A percentile compares a stretch with the other conserved stretches of the same genome.
Evolutionary conservation across 2,113 vertebrate species (phyloP).

Genomic region (Poecilia latipinna): DNA sequence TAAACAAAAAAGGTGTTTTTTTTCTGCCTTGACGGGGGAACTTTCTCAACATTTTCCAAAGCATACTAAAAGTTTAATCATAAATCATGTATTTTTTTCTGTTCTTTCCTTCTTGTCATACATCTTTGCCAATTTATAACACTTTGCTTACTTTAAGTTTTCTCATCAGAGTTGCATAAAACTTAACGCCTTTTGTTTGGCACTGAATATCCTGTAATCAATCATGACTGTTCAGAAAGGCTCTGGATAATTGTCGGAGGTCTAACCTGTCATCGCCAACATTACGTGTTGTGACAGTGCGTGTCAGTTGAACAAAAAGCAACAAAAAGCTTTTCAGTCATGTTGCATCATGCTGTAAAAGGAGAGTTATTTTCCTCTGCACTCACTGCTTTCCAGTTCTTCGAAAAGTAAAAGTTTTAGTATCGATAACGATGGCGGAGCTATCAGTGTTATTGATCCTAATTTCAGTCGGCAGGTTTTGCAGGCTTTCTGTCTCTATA

Average conservation of each 20-base stretch:
- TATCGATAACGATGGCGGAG: slow-evolving; percentile 15
- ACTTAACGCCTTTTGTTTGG: slow-evolving; percentile 60
- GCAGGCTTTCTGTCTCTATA: slow-evolving; percentile 42
- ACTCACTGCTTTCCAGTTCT: slow-evolving; percentile 31
- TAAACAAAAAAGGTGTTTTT: background rate
- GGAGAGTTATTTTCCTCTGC: slow-evolving; percentile 39
- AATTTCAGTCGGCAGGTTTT: slow-evolving; percentile 29
- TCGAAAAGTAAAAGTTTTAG: slow-evolving; percentile 12
- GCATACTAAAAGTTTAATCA: background rate
- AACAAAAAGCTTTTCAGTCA: slow-evolving; percentile 47
- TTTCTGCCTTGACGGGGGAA: background rate
- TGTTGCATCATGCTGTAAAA: slow-evolving; percentile 65
- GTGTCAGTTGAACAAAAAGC: slow-evolving; percentile 66
- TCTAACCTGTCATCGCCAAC: slow-evolving; percentile 60
- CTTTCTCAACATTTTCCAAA: background rate
- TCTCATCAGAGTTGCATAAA: slow-evolving; percentile 28
- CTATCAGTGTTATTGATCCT: slow-evolving; percentile 28
- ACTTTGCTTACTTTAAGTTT: slow-evolving; percentile 34
- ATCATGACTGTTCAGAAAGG: slow-evolving; percentile 59
- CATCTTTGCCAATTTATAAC: slow-evolving; percentile 31
- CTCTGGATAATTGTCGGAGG: slow-evolving; percentile 51
- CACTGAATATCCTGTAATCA: slow-evolving; percentile 64
- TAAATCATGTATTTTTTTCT: background rate
- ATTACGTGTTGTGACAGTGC: slow-evolving; percentile 68
- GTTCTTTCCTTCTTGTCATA: background rate